phyloP scores from a whole-genome alignment of 2,113 vertebrate species.

The Plotosus lineatus region DNA sequence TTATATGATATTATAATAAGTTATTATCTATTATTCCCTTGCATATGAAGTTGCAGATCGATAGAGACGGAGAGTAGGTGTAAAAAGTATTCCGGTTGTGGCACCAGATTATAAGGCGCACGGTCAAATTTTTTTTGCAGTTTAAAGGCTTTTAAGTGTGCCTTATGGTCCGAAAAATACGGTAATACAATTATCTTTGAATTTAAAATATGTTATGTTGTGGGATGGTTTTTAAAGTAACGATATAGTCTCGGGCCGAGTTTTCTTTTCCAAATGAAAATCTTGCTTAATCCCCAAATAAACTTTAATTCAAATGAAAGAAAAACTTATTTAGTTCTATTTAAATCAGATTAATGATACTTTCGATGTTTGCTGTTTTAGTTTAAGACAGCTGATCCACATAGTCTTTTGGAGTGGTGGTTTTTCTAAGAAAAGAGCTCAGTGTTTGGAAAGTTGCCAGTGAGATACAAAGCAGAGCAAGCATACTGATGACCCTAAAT shows the following conservation, averaged over 20 bases:
- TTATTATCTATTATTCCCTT: too few species aligned
- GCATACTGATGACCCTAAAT: conserved; percentile 70
- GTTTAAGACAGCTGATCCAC: conserved; percentile 41
- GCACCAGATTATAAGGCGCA: too few species aligned
- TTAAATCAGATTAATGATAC: conserved; percentile 39
- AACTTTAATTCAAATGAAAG: conserved; percentile 23
- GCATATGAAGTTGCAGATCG: too few species aligned
- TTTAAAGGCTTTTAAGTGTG: too few species aligned
- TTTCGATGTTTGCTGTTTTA: conserved; percentile 21
- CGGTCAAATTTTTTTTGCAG: too few species aligned
- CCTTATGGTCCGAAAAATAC: too few species aligned
- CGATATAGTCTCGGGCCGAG: not conserved
- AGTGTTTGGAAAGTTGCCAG: conserved; percentile 73
- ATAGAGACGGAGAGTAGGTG: too few species aligned
- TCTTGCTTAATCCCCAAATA: conserved; percentile 39
- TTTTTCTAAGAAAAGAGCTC: conserved; percentile 59
- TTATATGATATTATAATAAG: too few species aligned
- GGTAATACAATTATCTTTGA: too few species aligned
- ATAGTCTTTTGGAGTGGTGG: conserved; percentile 59
- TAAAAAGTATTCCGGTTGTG: too few species aligned
- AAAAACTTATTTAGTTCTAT: conserved; percentile 17
- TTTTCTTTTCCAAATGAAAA: not conserved
- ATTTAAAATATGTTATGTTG: too few species aligned
- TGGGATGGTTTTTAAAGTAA: not conserved
- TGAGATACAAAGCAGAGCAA: conserved; percentile 72